Conservation (phyloP, 2,113 vertebrate species). For the Corvus cornix region DNA sequence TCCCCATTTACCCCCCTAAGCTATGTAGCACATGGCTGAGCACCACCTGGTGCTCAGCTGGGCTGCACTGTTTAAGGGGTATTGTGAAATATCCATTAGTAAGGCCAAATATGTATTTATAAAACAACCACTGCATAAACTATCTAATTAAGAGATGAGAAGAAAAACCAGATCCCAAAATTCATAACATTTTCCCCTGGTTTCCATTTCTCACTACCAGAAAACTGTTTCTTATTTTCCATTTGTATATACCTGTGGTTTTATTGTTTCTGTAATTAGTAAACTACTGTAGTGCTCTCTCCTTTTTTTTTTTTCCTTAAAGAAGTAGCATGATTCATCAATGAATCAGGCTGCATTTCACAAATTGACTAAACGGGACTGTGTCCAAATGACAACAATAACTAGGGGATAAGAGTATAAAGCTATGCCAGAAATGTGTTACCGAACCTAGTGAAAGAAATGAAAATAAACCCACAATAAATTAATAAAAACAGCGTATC, state of each 20-base stretch:
- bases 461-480: not conserved
- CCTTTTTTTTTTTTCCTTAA: not conserved
- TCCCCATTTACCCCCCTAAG: not conserved
- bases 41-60: not conserved
- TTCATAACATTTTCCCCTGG: not conserved
- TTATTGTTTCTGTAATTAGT: not conserved
- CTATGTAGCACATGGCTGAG: not conserved
- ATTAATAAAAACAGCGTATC: not conserved
- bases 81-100: not conserved
- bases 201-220: not conserved
- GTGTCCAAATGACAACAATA: not conserved
- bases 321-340: not conserved
- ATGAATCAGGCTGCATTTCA: not conserved
- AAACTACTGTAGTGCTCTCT: not conserved
- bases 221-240: not conserved
- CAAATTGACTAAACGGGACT: not conserved
- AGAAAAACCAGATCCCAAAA: not conserved
- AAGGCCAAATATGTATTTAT: slow-evolving; percentile 1
- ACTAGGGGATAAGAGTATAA: not conserved
- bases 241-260: not conserved
- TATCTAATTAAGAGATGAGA: not conserved
- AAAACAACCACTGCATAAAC: not conserved
- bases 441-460: not conserved
- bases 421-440: not conserved
- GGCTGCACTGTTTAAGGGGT: not conserved